Base-by-base conservation (phyloP, 2,888 invertebrate species). In the Synergus laeviventris region DNA sequence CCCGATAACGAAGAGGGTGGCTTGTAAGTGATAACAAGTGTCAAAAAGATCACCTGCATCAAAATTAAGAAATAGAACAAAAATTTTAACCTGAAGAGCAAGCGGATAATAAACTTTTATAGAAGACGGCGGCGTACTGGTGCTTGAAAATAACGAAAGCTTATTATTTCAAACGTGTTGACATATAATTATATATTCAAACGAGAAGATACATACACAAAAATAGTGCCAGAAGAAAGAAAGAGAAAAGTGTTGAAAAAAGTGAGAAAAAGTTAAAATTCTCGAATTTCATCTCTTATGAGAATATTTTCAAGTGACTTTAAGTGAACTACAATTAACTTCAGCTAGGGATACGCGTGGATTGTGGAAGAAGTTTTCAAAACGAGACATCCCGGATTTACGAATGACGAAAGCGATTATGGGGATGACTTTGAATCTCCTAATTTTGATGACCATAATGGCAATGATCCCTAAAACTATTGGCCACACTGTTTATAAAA, bases 1-100 rank as follows among this genome's bases (percentile, higher is more conserved):
- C 61, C 54, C 56, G 81, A 73, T 78, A 56, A 73, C 75, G 61
- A 60, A 74, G 74, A 74, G 66, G 77, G 75, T 64, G 74, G 74
- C 75, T 79, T 75, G 75, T 31, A 70, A 49, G 31, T 49, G 70
- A 36, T 70, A 54, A 54, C 18, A 70, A 70, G 70, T 70, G 36
- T 54, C 31, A 31, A 31, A 11, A 70, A 66, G 1, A 49, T 70
- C 12, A 49, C 70, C n/a, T 45, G 70, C 36, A 70, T 70, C 24
- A 14, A 42, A 21, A 39, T 36, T 70, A 21, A 64, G 42, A 18
- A 38, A 42, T n/a, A 2, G 31, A 36, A 31, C 1, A 36, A 49
- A 36, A 70, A 31, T 45, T 66, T 45, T 49, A 31, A 49, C 45
- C 24, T 8, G n/a, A 62, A 18, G 11, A 38, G 36, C 38, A 62